Base-by-base conservation (phyloP, 1,140 invertebrate species). In the Antheraea pernyi region DNA sequence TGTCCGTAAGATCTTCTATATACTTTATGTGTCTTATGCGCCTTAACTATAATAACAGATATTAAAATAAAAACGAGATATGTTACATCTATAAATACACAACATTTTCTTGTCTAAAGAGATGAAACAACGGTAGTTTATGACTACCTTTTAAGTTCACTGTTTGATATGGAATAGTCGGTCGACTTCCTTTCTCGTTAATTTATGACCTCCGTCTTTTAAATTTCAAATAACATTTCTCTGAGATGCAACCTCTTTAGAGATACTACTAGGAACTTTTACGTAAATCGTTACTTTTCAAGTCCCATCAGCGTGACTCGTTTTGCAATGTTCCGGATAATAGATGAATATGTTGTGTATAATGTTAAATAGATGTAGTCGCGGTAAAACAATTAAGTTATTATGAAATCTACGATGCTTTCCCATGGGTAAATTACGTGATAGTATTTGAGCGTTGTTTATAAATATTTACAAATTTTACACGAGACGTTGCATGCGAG, bases 81-180 rank as follows among this genome's bases (percentile, higher is more conserved):
- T 53, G 11, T n/a, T n/a, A n/a, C n/a, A n/a, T 53, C 46, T 16
- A 53, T 53, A n/a, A 53, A n/a, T 16, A 53, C 16, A 53, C 7
- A 16, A 53, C 9, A 13, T 53, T 53, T 53, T 53, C 46, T 16
- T n/a, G 46, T 16, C 46, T 53, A 53, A 53, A 53, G 16, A 53
- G 46, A 53, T 53, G 13, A 53, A 53, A 53, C 46, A n/a, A 6
- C 5, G 13, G 46, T 53, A 53, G 46, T 53, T 53, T 53, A 53
- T 53, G 46, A 53, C 46, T 53, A 53, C 46, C 46, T 53, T n/a
- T 53, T 53, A 53, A 13, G 46, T 53, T 53, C 10, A 1, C 11
- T 53, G 46, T 53, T 53, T 53, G 46, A 53, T 16, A 53, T 53
- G 46, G 46, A 53, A 53, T 53, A 53, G 46, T 53, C 16, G 46